A percentile compares a stretch with the other conserved stretches of the same genome.
phyloP scores from a whole-genome alignment of 2,888 invertebrate genomes.

The Ganaspis brasiliensis region DNA sequence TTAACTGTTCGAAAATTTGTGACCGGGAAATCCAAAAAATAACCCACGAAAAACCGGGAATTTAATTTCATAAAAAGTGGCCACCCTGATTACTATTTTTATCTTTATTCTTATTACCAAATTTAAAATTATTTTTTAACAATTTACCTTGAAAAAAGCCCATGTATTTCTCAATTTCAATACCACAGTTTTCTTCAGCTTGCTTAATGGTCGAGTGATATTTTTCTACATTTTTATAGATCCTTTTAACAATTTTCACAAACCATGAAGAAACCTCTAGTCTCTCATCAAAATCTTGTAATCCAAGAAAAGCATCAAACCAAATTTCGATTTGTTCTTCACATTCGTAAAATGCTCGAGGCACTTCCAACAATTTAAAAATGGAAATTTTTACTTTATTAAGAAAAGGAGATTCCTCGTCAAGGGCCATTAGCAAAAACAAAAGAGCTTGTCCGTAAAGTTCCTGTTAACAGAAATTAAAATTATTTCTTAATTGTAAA shows the following conservation, averaged over 20 bases:
- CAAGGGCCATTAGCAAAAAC: slow-evolving; percentile 69
- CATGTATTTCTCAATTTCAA: slow-evolving; percentile 54
- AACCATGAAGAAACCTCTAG: slow-evolving; percentile 70
- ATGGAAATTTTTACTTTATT: slow-evolving; percentile 82
- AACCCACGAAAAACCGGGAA: no score
- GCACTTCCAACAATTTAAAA: slow-evolving; percentile 83
- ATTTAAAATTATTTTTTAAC: slow-evolving; percentile 30
- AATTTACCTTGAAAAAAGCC: slow-evolving; percentile 25
- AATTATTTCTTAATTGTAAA: slow-evolving; percentile 11
- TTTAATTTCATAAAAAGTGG: no score
- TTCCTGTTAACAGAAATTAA: slow-evolving; percentile 56
- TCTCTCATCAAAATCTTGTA: slow-evolving; percentile 65
- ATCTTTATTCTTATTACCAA: no score
- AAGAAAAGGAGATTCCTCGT: slow-evolving; percentile 54
- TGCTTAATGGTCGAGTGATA: slow-evolving; percentile 67
- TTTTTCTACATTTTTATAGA: slow-evolving; percentile 67
- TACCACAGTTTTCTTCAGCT: slow-evolving; percentile 65
- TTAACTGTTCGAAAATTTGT: no score
- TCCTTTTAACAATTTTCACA: slow-evolving; percentile 60
- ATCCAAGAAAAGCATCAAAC: slow-evolving; percentile 81
- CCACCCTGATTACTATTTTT: no score
- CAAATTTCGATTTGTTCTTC: slow-evolving; percentile 86
- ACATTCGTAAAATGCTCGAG: slow-evolving; percentile 85
- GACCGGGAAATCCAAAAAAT: no score
- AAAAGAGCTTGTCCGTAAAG: slow-evolving; percentile 67